Conservation (phyloP, 2,888 invertebrate genomes). For the Epirrhoe tristata region DNA sequence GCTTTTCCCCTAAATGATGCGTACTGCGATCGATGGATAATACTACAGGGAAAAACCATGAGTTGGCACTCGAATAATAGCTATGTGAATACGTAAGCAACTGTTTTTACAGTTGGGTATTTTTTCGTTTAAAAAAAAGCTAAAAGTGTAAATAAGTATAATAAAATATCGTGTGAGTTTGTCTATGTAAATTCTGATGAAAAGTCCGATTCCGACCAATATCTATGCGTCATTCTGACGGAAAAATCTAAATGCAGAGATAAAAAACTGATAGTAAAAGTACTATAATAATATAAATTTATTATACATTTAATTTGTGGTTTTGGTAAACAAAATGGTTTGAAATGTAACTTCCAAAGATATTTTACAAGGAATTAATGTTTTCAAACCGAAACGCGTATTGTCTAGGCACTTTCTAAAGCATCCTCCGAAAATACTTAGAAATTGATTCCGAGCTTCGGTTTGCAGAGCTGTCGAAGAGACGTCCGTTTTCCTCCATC, state of each 20-base stretch:
- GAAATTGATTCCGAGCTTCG: slow-evolving; percentile 58
- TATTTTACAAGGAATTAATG: slow-evolving; percentile 25
- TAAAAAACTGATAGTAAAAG: too few species aligned
- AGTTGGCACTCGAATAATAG: slow-evolving; percentile 50
- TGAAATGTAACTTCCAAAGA: neutral
- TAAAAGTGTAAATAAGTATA: neutral
- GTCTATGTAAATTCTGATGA: too few species aligned
- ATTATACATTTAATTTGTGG: neutral
- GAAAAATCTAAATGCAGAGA: neutral
- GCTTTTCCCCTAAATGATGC: slow-evolving; percentile 68
- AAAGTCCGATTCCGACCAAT: too few species aligned
- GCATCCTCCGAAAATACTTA: slow-evolving; percentile 62
- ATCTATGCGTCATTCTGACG: too few species aligned
- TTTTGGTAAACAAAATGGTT: neutral
- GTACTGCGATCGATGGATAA: slow-evolving; percentile 63
- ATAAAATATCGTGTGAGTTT: too few species aligned
- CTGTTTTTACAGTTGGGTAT: slow-evolving; percentile 2
- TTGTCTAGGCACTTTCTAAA: slow-evolving; percentile 48
- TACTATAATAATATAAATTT: too few species aligned
- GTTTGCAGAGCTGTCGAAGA: slow-evolving; percentile 76
- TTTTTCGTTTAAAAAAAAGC: neutral
- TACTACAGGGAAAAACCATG: slow-evolving; percentile 72
- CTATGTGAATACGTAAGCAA: slow-evolving; percentile 17
- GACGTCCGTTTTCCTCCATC: slow-evolving; percentile 58
- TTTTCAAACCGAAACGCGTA: slow-evolving; percentile 49